Evolutionary conservation across 2,797 vertebrate genomes (phyloP).

Genomic region (Rallus crepitans): DNA sequence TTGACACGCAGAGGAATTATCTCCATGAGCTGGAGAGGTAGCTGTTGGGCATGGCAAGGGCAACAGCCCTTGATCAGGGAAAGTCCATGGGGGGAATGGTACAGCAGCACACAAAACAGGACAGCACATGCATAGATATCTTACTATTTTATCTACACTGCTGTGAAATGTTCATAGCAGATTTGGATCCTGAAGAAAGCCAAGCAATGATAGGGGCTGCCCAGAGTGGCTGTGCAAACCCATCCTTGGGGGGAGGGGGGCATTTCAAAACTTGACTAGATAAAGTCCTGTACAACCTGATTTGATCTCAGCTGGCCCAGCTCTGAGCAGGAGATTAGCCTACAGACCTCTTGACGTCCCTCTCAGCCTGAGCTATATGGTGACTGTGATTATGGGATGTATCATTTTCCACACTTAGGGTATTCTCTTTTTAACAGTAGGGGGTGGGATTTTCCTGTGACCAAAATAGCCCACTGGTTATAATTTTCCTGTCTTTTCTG

Average conservation of each 20-base stretch:
- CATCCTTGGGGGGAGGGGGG: fast-evolving
- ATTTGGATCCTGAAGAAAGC: neutral
- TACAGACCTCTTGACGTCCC: neutral
- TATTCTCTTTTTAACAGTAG: neutral
- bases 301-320: neutral
- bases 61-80: neutral
- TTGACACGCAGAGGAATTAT: neutral
- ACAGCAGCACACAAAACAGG: neutral
- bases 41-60: neutral
- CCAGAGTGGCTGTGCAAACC: neutral
- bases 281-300: neutral
- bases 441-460: neutral
- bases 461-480: neutral
- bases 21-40: neutral
- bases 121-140: neutral
- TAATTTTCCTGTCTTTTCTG: neutral
- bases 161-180: neutral
- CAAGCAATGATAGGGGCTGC: neutral
- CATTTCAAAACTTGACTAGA: fast-evolving
- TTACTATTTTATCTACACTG: neutral
- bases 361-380: neutral
- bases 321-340: neutral
- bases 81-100: neutral
- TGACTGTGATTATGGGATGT: neutral
- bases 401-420: neutral